These are phyloP conservation scores for Orthosia incerta DNA, from an alignment of 2,888 invertebrate genomes.

Conservation along the genomic window DNA sequence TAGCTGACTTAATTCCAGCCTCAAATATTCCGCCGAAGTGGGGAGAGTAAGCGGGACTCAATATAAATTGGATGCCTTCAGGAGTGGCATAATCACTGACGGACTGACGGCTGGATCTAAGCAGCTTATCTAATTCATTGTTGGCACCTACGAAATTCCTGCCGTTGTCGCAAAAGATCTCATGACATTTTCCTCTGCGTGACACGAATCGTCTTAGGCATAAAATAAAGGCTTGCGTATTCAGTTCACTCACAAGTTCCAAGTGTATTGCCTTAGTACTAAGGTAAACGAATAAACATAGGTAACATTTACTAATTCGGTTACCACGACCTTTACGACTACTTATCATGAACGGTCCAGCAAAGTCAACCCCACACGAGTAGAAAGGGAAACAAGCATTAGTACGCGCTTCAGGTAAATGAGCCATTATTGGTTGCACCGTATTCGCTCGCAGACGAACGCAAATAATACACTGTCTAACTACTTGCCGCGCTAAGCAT, in stretches of 20 bases:
- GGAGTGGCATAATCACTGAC: constrained; percentile 2
- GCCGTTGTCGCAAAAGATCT: constrained; percentile 36
- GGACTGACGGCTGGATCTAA: constrained; percentile 14
- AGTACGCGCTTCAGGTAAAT: constrained; percentile 23
- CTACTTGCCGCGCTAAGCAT: constrained; percentile 33
- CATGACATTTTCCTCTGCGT: constrained; percentile 47
- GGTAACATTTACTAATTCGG: constrained; percentile 45
- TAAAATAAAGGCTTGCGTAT: constrained; percentile 45
- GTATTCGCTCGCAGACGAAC: constrained; percentile 5
- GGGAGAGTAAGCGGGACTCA: constrained; percentile 29
- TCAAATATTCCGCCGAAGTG: constrained; percentile 38
- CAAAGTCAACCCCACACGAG: constrained; percentile 46
- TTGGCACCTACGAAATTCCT: constrained; percentile 13
- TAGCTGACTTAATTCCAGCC: constrained; percentile 34
- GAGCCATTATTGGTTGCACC: constrained; percentile 34
- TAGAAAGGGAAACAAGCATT: constrained; percentile 40
- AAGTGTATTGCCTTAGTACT: constrained; percentile 48
- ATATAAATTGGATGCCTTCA: constrained; percentile 28
- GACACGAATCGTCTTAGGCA: constrained; percentile 49
- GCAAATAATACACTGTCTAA: constrained; percentile 20
- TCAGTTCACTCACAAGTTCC: no score
- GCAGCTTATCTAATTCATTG: background rate
- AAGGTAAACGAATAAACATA: constrained; percentile 52
- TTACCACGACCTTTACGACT: constrained; percentile 51
- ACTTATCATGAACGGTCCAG: constrained; percentile 52